These are phyloP conservation scores for Brachypterus glaber DNA, from an alignment of 2,888 invertebrate species.

Conservation along the genomic window DNA sequence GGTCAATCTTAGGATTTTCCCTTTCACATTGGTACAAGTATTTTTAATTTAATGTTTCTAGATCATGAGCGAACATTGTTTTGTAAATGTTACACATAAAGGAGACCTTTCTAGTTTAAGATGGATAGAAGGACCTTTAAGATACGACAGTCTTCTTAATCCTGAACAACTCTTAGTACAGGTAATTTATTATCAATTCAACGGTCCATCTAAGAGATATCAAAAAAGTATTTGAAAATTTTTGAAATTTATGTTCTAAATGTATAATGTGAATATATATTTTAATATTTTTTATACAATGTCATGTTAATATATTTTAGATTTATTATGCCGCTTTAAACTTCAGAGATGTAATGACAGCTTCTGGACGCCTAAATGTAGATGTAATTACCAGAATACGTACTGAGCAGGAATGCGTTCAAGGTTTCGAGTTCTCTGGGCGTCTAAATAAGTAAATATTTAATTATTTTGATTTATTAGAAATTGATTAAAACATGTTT, in stretches of 20 bases:
- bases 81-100: slow-evolving; percentile 62
- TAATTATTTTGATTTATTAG: slow-evolving; percentile 37
- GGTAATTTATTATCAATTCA: no score
- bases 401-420: slow-evolving; percentile 54
- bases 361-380: slow-evolving; percentile 73
- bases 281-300: not conserved
- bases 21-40: no score
- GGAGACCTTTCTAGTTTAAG: slow-evolving; percentile 79
- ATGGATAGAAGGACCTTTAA: slow-evolving; percentile 68
- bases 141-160: not conserved
- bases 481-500: not conserved
- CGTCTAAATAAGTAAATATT: slow-evolving; percentile 38
- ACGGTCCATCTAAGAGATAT: no score
- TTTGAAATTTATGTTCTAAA: no score
- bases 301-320: slow-evolving; percentile 11
- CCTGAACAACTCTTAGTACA: slow-evolving; percentile 32
- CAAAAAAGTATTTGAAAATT: no score
- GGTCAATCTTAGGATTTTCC: no score
- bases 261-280: no score
- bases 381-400: slow-evolving; percentile 66
- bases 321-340: slow-evolving; percentile 13
- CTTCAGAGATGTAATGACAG: slow-evolving; percentile 15
- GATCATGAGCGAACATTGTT: slow-evolving; percentile 61
- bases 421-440: slow-evolving; percentile 63
- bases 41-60: no score